Percentiles rank a stretch among this genome's conserved stretches.
phyloP scores from a whole-genome alignment of 2,797 vertebrate genomes.

The Adrianichthys oophorus region DNA sequence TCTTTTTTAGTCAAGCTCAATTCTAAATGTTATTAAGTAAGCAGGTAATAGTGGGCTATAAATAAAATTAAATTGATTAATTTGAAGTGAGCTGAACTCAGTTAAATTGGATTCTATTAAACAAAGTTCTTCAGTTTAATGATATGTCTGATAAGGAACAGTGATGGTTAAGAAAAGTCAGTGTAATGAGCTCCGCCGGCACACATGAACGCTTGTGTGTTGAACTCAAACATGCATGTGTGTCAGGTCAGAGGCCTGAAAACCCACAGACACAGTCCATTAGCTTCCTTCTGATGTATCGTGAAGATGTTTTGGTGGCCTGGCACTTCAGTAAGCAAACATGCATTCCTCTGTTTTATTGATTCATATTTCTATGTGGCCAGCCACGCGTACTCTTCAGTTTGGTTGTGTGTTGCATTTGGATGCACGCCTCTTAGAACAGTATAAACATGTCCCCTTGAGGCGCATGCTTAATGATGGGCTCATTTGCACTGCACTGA shows the following conservation, averaged over 20 bases:
- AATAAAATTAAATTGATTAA: too few relatives aligned
- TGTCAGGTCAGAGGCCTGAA: conserved; percentile 26
- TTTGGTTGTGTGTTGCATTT: conserved; percentile 20
- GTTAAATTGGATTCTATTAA: too few relatives aligned
- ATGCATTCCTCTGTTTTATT: conserved; percentile 44
- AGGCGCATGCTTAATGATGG: conserved; percentile 64
- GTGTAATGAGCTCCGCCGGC: conserved; percentile 2
- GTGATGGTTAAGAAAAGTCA: background rate
- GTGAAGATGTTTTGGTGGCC: conserved; percentile 58
- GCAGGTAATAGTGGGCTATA: too few relatives aligned
- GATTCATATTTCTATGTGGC: conserved; percentile 30
- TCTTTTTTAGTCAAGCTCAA: too few relatives aligned
- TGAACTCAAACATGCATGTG: conserved; percentile 9
- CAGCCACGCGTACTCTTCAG: conserved; percentile 1
- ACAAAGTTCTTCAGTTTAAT: too few relatives aligned
- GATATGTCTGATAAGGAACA: too few relatives aligned
- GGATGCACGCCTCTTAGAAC: conserved; percentile 7
- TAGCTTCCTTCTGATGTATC: conserved; percentile 51
- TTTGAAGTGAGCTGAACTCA: too few relatives aligned
- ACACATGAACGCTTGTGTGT: background rate
- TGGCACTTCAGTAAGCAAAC: conserved; percentile 42
- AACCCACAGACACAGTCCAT: conserved; percentile 28
- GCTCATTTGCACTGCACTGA: conserved; percentile 59
- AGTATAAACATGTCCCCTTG: conserved; percentile 35
- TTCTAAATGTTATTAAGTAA: too few relatives aligned